Base-by-base conservation (phyloP, 2,888 invertebrate species). In the Anthoptus insignis region DNA sequence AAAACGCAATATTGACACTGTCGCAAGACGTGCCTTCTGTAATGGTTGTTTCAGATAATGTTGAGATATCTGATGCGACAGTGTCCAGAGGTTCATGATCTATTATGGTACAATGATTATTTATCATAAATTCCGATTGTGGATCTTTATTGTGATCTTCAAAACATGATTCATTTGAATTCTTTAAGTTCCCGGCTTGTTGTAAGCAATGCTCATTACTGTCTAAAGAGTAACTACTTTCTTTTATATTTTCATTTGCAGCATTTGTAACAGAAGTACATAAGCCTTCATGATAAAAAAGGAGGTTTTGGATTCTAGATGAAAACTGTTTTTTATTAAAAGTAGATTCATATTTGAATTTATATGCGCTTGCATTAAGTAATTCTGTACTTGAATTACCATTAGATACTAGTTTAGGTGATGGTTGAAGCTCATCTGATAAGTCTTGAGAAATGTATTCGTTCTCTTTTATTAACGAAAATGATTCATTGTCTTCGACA, bases 221-320 rank as follows among this genome's bases (percentile, higher is more conserved):
- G 8, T 9, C 13, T 2, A 27, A 16, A 42, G 13, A 24, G 39
- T 22, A 1, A 47, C 22, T 22, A 22, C 32, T 7, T 21, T 56
- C 37, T 39, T 53, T 21, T 29, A 53, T 21, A 56, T 21, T 16
- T 47, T 64, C 63, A 24, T 53, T 50, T n/a, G 29, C 53, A 39
- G 6, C 3, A 29, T 45, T 64, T 57, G 19, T 45, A 47, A 42
- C 37, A 2, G 50, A 49, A 57, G 63, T 60, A 65, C 75, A 73
- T 32, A 19, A 61, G 3, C 85, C 84, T 76, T 83, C 87, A 67
- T 66, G 74, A 65, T 74, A 73, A 32, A 77, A 60, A 16, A 86
- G 61, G 58, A 91, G 80, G 64, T 91, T 89, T 80, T 89, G 89
- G 66, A 91, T 80, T 76, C 81, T 78, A 27, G 88, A 83, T 6